Evolutionary conservation across 2,888 invertebrate genomes (phyloP).

Genomic region (Meiosimyza platycephala): DNA sequence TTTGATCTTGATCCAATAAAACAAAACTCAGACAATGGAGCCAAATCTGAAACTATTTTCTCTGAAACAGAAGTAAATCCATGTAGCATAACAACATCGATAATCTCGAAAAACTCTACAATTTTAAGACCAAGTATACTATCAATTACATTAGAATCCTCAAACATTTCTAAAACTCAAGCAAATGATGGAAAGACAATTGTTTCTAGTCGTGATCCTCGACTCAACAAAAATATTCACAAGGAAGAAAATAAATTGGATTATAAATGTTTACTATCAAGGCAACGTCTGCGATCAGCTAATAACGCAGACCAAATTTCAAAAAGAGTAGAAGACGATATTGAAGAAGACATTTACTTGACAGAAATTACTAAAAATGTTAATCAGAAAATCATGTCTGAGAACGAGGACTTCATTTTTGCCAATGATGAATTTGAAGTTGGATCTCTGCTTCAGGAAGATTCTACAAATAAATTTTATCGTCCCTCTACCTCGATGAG

Average conservation of each 20-base stretch:
- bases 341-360: slow-evolving; percentile 64
- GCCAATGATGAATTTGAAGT: slow-evolving; percentile 64
- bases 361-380: slow-evolving; percentile 66
- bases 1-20: slow-evolving; percentile 58
- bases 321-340: slow-evolving; percentile 43
- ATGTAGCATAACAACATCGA: slow-evolving; percentile 21
- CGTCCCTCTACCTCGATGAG: slow-evolving; percentile 65
- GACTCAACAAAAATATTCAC: slow-evolving; percentile 64
- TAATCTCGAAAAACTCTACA: slow-evolving; percentile 37
- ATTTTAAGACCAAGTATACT: slow-evolving; percentile 59
- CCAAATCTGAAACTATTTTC: slow-evolving; percentile 47
- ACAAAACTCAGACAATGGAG: slow-evolving; percentile 51
- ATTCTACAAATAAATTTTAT: slow-evolving; percentile 50
- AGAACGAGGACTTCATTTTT: slow-evolving; percentile 63
- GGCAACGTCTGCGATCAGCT: slow-evolving; percentile 25
- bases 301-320: slow-evolving; percentile 13
- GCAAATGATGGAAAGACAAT: slow-evolving; percentile 46
- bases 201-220: slow-evolving; percentile 62
- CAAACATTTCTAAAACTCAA: slow-evolving; percentile 31
- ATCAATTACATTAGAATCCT: slow-evolving; percentile 45
- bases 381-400: slow-evolving; percentile 65
- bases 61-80: slow-evolving; percentile 39
- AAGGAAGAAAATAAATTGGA: slow-evolving; percentile 50
- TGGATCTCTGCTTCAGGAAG: slow-evolving; percentile 50
- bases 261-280: slow-evolving; percentile 23